These are phyloP conservation scores for Sclerurus mexicanus DNA, from an alignment of 2,113 vertebrate species.

Conservation along the genomic window DNA sequence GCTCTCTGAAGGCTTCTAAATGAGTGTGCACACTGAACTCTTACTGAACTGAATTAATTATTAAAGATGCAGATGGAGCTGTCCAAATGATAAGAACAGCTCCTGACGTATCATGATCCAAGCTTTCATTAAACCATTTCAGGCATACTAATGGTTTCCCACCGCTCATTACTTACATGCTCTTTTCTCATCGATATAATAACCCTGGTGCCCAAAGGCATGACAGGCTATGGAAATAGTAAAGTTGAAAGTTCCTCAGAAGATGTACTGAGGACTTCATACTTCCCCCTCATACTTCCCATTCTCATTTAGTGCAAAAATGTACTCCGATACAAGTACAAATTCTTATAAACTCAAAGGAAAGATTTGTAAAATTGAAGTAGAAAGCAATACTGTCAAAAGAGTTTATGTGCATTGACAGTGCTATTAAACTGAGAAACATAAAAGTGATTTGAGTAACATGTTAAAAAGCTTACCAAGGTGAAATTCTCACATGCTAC, in stretches of 20 bases:
- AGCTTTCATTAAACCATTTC: slow-evolving; percentile 93
- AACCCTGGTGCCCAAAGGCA: slow-evolving; percentile 84
- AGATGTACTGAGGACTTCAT: background rate
- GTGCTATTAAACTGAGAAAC: background rate
- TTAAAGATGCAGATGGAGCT: slow-evolving; percentile 99
- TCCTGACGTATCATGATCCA: slow-evolving; percentile 96
- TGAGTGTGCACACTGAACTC: slow-evolving; percentile 89
- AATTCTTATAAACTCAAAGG: background rate
- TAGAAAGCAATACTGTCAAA: background rate
- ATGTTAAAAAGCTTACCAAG: slow-evolving; percentile 49
- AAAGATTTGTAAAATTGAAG: background rate
- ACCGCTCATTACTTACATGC: slow-evolving; percentile 93
- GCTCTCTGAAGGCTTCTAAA: slow-evolving; percentile 85
- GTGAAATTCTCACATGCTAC: background rate
- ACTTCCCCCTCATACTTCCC: background rate
- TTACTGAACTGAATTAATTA: slow-evolving; percentile 98
- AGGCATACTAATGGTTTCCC: slow-evolving; percentile 94
- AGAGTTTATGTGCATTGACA: background rate
- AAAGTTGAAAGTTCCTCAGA: slow-evolving; percentile 64
- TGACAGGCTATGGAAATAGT: slow-evolving; percentile 68
- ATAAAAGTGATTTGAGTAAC: background rate
- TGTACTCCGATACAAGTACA: background rate
- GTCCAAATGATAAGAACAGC: slow-evolving; percentile 95
- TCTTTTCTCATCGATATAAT: slow-evolving; percentile 94
- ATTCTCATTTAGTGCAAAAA: background rate